Evolutionary conservation across 2,797 vertebrate species (phyloP).

Genomic region (Huso huso): DNA sequence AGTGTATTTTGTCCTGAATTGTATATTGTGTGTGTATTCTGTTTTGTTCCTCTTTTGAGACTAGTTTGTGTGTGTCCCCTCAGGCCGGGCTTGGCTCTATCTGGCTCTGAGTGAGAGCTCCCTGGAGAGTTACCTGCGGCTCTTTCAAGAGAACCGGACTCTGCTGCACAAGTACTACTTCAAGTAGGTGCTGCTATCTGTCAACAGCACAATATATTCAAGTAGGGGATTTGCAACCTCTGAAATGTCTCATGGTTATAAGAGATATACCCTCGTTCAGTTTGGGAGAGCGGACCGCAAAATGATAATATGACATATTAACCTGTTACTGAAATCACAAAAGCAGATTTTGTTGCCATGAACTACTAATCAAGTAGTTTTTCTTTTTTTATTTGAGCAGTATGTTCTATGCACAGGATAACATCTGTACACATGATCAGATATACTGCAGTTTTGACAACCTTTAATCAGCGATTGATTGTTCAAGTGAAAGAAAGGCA

Average conservation of each 20-base stretch:
- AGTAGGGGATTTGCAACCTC: neutral
- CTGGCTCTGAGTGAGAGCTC: slow-evolving; percentile 94
- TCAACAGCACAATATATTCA: neutral
- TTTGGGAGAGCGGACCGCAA: too few relatives aligned
- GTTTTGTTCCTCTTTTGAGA: neutral
- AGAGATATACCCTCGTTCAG: too few relatives aligned
- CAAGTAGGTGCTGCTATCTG: slow-evolving; percentile 66
- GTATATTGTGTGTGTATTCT: neutral
- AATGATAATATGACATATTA: too few relatives aligned
- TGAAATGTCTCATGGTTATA: fast-evolving
- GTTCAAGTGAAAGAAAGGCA: too few relatives aligned
- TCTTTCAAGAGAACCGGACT: slow-evolving; percentile 90
- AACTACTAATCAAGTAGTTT: too few relatives aligned
- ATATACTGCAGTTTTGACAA: too few relatives aligned
- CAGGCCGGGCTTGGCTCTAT: slow-evolving; percentile 96
- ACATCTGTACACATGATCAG: too few relatives aligned
- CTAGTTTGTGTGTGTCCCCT: neutral
- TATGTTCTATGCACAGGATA: too few relatives aligned
- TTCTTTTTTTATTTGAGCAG: too few relatives aligned
- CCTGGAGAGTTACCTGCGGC: slow-evolving; percentile 90
- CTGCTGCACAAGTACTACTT: slow-evolving; percentile 93
- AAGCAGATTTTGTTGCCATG: too few relatives aligned
- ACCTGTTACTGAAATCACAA: too few relatives aligned
- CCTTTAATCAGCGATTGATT: too few relatives aligned
- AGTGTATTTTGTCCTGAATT: neutral